A percentile compares a stretch with the other conserved stretches of the same genome.
These are phyloP conservation scores for Chaetura pelagica DNA, from an alignment of 2,113 vertebrate genomes.

Conservation along the genomic window DNA sequence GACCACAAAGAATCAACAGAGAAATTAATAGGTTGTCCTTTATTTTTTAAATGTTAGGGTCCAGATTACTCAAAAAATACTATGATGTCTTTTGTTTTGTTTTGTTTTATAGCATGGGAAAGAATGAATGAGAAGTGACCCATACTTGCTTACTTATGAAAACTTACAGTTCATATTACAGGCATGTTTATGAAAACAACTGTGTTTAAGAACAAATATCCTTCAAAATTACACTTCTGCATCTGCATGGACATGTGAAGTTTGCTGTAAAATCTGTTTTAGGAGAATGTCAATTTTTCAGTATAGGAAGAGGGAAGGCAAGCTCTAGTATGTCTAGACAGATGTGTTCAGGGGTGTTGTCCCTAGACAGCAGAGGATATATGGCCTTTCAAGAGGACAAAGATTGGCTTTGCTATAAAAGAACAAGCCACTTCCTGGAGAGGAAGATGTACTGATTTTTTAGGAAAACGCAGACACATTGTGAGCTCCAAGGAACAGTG, in stretches of 20 bases:
- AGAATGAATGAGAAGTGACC: slow-evolving; percentile 41
- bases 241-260: neutral
- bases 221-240: neutral
- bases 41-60: slow-evolving; percentile 47
- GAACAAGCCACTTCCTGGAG: slow-evolving; percentile 60
- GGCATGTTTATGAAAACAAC: neutral
- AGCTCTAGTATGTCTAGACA: slow-evolving; percentile 34
- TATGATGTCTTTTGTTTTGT: neutral
- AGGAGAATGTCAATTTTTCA: neutral
- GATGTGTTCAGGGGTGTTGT: slow-evolving; percentile 23
- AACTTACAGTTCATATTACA: neutral
- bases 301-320: neutral
- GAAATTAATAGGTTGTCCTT: slow-evolving; percentile 5
- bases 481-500: slow-evolving; percentile 30
- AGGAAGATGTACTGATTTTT: slow-evolving; percentile 63
- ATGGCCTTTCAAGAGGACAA: slow-evolving; percentile 32
- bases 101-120: slow-evolving; percentile 53
- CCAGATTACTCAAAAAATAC: neutral
- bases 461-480: slow-evolving; percentile 54
- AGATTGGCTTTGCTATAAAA: slow-evolving; percentile 69
- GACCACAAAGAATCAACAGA: slow-evolving; percentile 48
- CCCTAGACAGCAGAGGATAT: slow-evolving; percentile 63
- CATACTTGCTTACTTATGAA: neutral
- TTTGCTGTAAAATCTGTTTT: neutral
- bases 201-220: neutral